These are phyloP conservation scores for Tenthredo notha DNA, from an alignment of 2,888 invertebrate genomes.

Conservation along the genomic window DNA sequence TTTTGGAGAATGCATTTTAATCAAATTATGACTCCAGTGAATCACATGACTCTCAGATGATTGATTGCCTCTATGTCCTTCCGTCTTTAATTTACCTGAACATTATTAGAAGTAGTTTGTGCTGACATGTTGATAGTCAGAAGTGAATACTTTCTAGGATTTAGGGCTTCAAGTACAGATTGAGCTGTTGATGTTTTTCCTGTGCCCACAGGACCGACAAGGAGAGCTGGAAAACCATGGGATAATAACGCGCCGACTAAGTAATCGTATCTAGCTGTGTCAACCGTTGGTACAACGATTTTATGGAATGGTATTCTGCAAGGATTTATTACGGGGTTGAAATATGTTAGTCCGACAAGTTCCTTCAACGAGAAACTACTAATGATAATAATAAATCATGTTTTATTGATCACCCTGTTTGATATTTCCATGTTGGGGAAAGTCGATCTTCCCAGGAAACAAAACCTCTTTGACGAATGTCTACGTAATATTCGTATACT, in stretches of 20 bases:
- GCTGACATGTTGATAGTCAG: conserved; percentile 94
- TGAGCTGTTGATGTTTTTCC: conserved; percentile 91
- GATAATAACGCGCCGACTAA: conserved; percentile 85
- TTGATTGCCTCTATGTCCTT: background rate
- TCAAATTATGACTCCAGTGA: background rate
- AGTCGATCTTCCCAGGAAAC: conserved; percentile 90
- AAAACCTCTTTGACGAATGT: conserved; percentile 85
- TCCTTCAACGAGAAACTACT: background rate
- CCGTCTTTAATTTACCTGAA: conserved; percentile 75
- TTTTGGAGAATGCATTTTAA: background rate
- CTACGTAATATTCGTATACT: conserved; percentile 94
- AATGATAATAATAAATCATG: background rate
- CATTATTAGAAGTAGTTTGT: conserved; percentile 91
- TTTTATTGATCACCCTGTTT: conserved; percentile 79
- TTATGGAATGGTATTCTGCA: conserved; percentile 88
- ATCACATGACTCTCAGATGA: background rate
- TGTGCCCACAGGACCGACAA: conserved; percentile 93
- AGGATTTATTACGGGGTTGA: conserved; percentile 41
- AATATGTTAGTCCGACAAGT: background rate
- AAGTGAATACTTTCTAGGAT: conserved; percentile 81
- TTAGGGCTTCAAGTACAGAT: conserved; percentile 80
- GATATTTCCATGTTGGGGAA: conserved; percentile 87
- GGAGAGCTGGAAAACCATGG: conserved; percentile 85
- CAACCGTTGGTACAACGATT: conserved; percentile 92
- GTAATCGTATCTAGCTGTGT: conserved; percentile 91